A percentile compares a stretch with the other conserved stretches of the same genome.
Evolutionary conservation across 1,140 invertebrate genomes (phyloP).

Genomic region (Triops cancriformis): DNA sequence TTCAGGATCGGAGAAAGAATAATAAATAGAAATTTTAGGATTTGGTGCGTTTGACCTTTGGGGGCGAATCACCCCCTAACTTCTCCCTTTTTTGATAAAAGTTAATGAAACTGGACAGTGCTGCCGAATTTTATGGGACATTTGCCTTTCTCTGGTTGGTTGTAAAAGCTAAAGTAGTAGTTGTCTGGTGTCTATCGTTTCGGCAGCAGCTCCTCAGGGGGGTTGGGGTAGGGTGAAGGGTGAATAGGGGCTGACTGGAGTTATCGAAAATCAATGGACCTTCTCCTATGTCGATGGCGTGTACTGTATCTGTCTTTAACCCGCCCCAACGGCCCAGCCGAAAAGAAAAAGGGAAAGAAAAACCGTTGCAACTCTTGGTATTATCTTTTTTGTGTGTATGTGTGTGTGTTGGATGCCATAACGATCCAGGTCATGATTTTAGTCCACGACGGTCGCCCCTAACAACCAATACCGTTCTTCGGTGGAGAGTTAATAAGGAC

Average conservation of each 20-base stretch:
- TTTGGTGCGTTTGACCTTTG: too few species aligned
- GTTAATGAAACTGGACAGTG: neutral
- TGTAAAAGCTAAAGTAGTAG: neutral
- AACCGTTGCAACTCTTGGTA: neutral
- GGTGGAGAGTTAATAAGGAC: too few species aligned
- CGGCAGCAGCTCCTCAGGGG: neutral
- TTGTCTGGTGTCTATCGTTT: neutral
- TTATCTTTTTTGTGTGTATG: neutral
- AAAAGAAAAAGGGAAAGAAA: neutral
- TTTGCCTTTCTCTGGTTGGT: neutral
- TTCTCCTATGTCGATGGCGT: neutral
- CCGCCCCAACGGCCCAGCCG: too few species aligned
- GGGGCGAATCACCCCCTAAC: too few species aligned
- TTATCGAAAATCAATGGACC: conserved; percentile 1
- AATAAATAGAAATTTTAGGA: too few species aligned
- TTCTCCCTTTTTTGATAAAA: neutral
- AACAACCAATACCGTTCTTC: neutral
- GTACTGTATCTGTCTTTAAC: neutral
- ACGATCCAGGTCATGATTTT: neutral
- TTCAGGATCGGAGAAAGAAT: too few species aligned
- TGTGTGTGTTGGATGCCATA: neutral
- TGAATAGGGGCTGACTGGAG: neutral
- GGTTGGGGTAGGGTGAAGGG: neutral
- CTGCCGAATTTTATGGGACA: neutral
- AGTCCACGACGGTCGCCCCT: neutral